Evolutionary conservation across 23 tunicate species (phyloP), one percentile per base, ranked within the genome.

Genomic region (Diplosoma virens): DNA sequence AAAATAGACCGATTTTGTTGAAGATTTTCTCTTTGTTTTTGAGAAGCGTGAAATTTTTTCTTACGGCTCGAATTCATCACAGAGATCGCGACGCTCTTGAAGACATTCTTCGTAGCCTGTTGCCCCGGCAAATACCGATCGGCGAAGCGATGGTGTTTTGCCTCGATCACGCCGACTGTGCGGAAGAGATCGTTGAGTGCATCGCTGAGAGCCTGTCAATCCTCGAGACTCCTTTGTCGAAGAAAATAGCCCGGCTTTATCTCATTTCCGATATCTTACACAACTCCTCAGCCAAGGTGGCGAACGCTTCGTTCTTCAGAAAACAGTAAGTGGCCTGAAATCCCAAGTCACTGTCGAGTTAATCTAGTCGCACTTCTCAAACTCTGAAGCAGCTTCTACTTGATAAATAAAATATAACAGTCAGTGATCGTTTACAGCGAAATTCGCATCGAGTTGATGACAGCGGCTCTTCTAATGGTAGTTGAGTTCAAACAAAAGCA

Each of bases 101-200:
- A 60, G 97, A 92, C 32, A 85, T 92, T 36, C 76, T 92, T 23
- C 87, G 97, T 7, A 77, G 80, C 23, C 70, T 92, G 25, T 60
- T 85, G 24, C 97, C 97, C 0, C 71, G 86, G 14, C 97, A 84
- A 31, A 60, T 86, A 18, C 67, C 82, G 1, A 81, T 92, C 52
- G 97, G 93, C 1, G 95, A 88, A 17, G 95, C 91, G 18, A 87
- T 87, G 90, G 90, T 79, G 33, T 94, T 87, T 79, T 94, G 99
- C 50, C 60, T 94, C 52, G 89, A 88, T 30, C 95, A 88, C 80
- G 73, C 94, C 16, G 95, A 94, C 22, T 73, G 91, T 47, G 99
- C 97, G 3, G 97, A 92, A 32, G 97, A 92, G 66, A 92, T 92
- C 9, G 97, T 92, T 17, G 97, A 92, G 71, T 92, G 97, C 63